These are phyloP conservation scores for Gasterosteus aculeatus DNA, from an alignment of 2,113 vertebrate genomes.

Conservation along the genomic window DNA sequence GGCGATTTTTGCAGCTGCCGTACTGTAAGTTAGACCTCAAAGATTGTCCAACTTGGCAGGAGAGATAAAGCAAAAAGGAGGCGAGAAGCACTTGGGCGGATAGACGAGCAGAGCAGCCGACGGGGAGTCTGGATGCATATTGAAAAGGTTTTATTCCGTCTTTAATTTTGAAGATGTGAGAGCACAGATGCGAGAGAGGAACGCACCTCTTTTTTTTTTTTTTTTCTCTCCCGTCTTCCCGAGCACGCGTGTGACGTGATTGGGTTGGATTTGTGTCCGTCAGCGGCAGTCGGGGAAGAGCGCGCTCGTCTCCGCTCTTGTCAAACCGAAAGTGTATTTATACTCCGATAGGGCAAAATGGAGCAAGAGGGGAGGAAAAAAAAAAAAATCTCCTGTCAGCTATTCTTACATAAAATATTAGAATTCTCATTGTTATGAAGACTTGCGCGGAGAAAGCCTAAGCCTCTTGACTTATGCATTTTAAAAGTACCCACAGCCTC, in stretches of 20 bases:
- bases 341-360: slow-evolving; percentile 56
- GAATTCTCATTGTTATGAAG: slow-evolving; percentile 82
- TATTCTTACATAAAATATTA: slow-evolving; percentile 84
- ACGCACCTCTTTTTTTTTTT: slow-evolving; percentile 11
- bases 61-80: slow-evolving; percentile 11
- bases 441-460: slow-evolving; percentile 81
- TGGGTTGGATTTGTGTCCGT: slow-evolving; percentile 74
- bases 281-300: slow-evolving; percentile 33
- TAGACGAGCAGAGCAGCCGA: slow-evolving; percentile 1
- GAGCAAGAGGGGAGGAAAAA: slow-evolving; percentile 42
- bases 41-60: slow-evolving; percentile 44
- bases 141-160: slow-evolving; percentile 53
- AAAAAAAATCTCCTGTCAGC: slow-evolving; percentile 82
- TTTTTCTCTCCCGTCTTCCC: slow-evolving; percentile 10
- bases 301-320: slow-evolving; percentile 23
- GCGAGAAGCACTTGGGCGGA: neutral
- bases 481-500: slow-evolving; percentile 72
- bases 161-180: slow-evolving; percentile 36
- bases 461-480: slow-evolving; percentile 86
- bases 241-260: slow-evolving; percentile 56
- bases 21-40: slow-evolving; percentile 50
- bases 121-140: slow-evolving; percentile 32
- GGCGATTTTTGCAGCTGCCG: slow-evolving; percentile 31
- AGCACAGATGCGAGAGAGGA: slow-evolving; percentile 14
- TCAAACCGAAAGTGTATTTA: slow-evolving; percentile 60